A percentile compares a stretch with the other conserved stretches of the same genome.
phyloP scores from a whole-genome alignment of 2,888 invertebrate species.

The Eledone cirrhosa region DNA sequence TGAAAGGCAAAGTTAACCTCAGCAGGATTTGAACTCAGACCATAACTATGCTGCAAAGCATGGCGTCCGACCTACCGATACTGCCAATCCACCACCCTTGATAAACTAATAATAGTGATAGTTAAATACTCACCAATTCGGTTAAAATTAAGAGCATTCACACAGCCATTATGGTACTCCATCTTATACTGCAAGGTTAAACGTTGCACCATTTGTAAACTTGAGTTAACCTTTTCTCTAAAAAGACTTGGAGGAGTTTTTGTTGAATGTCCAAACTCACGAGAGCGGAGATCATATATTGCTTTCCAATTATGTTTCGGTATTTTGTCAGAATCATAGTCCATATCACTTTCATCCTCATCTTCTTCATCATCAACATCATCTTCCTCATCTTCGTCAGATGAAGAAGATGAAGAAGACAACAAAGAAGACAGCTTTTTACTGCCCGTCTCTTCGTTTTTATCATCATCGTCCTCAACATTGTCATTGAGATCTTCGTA shows the following conservation, averaged over 20 bases:
- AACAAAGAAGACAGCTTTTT: constrained; percentile 27
- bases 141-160: constrained; percentile 92
- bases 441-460: constrained; percentile 32
- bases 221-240: constrained; percentile 80
- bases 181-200: constrained; percentile 81
- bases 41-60: too few species aligned
- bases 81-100: too few species aligned
- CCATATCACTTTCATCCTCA: constrained; percentile 37
- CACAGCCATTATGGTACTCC: constrained; percentile 86
- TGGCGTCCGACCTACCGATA: too few species aligned
- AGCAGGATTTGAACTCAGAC: too few species aligned
- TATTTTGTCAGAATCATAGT: constrained; percentile 32
- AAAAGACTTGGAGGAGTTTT: constrained; percentile 71
- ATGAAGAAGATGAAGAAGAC: constrained; percentile 5
- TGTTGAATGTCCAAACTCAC: constrained; percentile 71
- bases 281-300: constrained; percentile 72
- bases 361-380: constrained; percentile 32
- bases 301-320: constrained; percentile 74
- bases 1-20: too few species aligned
- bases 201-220: constrained; percentile 82
- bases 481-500: constrained; percentile 36
- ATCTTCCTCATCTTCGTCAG: constrained; percentile 32
- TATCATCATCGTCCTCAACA: constrained; percentile 34
- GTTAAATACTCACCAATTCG: constrained; percentile 69
- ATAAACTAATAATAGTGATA: too few species aligned